Evolutionary conservation across 2,888 invertebrate species (phyloP), one percentile per base, ranked within the genome.

Genomic region (Dynastes grantii): DNA sequence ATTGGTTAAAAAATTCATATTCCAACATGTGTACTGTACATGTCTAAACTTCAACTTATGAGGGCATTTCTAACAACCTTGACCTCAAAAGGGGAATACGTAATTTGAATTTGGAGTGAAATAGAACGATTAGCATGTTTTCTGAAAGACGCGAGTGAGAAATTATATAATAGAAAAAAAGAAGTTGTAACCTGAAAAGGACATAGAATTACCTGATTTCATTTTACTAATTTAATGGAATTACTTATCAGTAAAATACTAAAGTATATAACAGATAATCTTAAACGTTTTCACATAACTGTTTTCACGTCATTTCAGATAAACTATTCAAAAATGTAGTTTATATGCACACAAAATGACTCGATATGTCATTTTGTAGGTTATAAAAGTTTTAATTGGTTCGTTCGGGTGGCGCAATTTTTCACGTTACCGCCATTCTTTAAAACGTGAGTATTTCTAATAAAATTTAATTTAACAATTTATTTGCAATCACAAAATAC

Each of bases 21-120:
- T 45, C 37, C 29, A 51, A 55, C 37, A 70, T 29, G 51, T 29
- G 32, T 51, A 13, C 37, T 73, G 32, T 58, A 55, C 55, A 55
- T 73, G 37, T 16, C 32, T 37, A 37, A 40, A 11, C 40, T 51
- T 32, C 16, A 76, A 75, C 22, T 61, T 63, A 22, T 63, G 13
- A 55, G 32, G 63, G 9, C 16, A 61, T 75, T 75, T 61, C 13
- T 49, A n/a, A 29, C 45, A 75, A 75, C 73, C 73, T 75, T 75
- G 73, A 75, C 89, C 87, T 81, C 91, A 91, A 82, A 89, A 90
- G 82, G 88, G 87, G 81, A 92, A 91, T 82, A 92, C 91, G 79
- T 88, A 68, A 45, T 68, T 68, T 49, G 27, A 45, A 61, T 45
- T 75, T 61, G 2, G 40, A 22, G 16, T 45, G 11, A 58, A 61